Conservation (phyloP, 2,113 vertebrate species). For the Oreochromis tanganicae region DNA sequence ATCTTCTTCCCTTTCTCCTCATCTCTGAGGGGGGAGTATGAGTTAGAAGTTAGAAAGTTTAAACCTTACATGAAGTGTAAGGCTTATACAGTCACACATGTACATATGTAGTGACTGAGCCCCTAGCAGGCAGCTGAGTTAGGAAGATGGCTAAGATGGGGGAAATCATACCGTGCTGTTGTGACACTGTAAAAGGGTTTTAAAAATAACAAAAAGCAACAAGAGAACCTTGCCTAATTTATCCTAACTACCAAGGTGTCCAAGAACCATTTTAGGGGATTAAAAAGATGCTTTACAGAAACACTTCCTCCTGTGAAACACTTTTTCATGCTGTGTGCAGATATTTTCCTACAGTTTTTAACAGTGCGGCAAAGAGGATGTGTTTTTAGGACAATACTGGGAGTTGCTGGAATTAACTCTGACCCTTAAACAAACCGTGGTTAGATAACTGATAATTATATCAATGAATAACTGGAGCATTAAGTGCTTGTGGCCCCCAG, state of each 20-base stretch:
- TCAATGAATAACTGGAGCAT: slow-evolving; percentile 17
- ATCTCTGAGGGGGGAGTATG: slow-evolving; percentile 70
- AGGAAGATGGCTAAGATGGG: neutral
- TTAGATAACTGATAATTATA: slow-evolving; percentile 34
- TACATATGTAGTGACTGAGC: neutral
- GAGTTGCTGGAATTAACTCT: slow-evolving; percentile 9
- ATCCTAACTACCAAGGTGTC: neutral
- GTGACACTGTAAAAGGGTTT: neutral
- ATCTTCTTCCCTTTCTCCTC: slow-evolving; percentile 94
- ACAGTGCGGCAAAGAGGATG: neutral
- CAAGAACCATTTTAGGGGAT: neutral
- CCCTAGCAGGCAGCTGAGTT: neutral
- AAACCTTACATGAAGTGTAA: neutral
- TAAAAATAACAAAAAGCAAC: neutral
- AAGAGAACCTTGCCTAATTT: slow-evolving; percentile 5
- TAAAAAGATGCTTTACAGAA: neutral
- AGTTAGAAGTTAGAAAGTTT: neutral
- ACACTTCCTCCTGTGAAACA: neutral
- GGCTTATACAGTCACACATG: neutral
- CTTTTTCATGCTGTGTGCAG: neutral
- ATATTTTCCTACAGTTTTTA: neutral
- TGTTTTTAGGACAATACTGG: neutral
- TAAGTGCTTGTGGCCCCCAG: neutral
- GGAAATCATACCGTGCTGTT: neutral
- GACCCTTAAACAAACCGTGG: neutral